Conservation (phyloP, 2,113 vertebrate genomes). For the Rhegmatorhina hoffmannsi region DNA sequence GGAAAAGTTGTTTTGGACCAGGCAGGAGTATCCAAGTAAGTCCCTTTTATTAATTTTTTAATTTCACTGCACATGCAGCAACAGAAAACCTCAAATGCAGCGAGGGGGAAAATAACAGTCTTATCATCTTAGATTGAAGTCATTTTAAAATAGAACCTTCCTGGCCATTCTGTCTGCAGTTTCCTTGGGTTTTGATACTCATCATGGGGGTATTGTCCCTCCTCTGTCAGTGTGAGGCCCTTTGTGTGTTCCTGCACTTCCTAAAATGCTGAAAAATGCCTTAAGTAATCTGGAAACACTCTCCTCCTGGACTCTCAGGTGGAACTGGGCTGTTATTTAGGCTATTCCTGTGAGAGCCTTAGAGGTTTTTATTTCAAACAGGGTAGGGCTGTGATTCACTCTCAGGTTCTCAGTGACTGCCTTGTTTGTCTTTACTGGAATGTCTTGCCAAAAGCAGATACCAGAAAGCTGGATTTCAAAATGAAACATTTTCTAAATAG, state of each 20-base stretch:
- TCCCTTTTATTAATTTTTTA: not conserved
- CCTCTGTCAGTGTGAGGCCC: not conserved
- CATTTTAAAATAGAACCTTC: not conserved
- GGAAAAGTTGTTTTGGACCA: conserved; percentile 93
- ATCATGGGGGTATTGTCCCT: not conserved
- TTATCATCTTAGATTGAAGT: not conserved
- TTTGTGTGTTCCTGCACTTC: not conserved
- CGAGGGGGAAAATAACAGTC: not conserved
- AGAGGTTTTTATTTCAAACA: not conserved
- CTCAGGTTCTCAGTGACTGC: not conserved
- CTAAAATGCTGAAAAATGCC: not conserved
- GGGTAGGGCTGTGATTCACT: not conserved
- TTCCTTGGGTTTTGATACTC: not conserved
- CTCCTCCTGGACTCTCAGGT: not conserved
- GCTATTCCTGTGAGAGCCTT: not conserved
- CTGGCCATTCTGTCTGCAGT: not conserved
- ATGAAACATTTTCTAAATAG: not conserved
- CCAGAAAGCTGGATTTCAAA: not conserved
- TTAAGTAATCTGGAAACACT: not conserved
- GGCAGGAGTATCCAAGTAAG: conserved; percentile 93
- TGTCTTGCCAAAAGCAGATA: not conserved
- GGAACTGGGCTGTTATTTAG: not conserved
- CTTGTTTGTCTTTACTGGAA: not conserved
- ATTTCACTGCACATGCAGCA: not conserved
- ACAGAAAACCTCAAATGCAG: not conserved